Evolutionary conservation across 1,140 invertebrate species (phyloP).

Genomic region (Teleogryllus occipitalis): DNA sequence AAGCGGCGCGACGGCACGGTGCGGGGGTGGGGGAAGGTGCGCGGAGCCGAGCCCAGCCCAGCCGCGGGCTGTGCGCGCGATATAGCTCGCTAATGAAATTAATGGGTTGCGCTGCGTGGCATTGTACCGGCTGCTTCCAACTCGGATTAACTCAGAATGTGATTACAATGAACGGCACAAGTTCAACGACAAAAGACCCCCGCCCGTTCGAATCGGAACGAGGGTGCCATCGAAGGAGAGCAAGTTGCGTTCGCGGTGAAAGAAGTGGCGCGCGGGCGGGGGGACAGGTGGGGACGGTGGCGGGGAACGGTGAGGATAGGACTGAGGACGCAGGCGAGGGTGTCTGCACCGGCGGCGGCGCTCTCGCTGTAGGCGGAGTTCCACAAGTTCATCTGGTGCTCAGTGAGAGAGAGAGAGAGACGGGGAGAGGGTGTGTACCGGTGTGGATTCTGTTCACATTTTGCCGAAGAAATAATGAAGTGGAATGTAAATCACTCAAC

Average conservation of each 20-base stretch:
- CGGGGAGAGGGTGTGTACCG: too few relatives aligned
- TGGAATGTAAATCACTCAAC: too few relatives aligned
- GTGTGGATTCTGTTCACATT: too few relatives aligned
- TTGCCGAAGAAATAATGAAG: too few relatives aligned
- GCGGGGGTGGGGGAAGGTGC: too few relatives aligned
- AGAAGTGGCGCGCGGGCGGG: not conserved
- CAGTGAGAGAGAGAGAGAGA: too few relatives aligned
- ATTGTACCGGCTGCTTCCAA: not conserved
- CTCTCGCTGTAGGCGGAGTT: too few relatives aligned
- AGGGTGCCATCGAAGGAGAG: not conserved
- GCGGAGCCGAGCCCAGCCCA: too few relatives aligned
- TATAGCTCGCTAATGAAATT: slow-evolving; percentile 1
- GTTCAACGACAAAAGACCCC: not conserved
- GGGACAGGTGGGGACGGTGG: not conserved
- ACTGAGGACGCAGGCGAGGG: too few relatives aligned
- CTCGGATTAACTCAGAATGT: slow-evolving; percentile 1
- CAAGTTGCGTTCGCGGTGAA: not conserved
- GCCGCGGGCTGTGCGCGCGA: not conserved
- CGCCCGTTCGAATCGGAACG: not conserved
- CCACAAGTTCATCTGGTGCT: too few relatives aligned
- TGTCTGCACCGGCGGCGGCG: too few relatives aligned
- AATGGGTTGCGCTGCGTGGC: not conserved
- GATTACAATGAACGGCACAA: not conserved
- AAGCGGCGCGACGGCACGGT: too few relatives aligned
- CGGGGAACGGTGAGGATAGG: not conserved